Conservation (phyloP, 2,113 vertebrate species). For the Notothenia rossii region DNA sequence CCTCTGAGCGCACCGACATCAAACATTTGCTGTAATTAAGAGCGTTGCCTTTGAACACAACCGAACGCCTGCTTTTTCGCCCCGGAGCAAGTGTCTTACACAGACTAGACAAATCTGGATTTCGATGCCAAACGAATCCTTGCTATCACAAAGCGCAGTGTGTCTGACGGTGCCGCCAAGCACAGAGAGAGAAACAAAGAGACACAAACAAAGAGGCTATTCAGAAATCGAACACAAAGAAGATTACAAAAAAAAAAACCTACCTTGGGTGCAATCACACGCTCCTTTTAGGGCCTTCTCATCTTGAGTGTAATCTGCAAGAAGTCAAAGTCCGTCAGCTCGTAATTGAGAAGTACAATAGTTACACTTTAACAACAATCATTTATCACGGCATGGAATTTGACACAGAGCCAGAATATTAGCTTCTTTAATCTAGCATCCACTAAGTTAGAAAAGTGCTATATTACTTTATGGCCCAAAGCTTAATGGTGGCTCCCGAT, state of each 20-base stretch:
- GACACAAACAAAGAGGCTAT: slow-evolving; percentile 51
- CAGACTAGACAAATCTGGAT: slow-evolving; percentile 47
- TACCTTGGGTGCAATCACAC: slow-evolving; percentile 95
- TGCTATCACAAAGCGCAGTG: slow-evolving; percentile 57
- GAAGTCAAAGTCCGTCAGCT: slow-evolving; percentile 8
- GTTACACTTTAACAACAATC: not conserved
- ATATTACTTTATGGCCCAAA: slow-evolving; percentile 4
- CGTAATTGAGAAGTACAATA: too few species aligned
- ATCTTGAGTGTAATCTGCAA: slow-evolving; percentile 95
- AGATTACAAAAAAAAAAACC: slow-evolving; percentile 33
- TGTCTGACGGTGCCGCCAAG: slow-evolving; percentile 40
- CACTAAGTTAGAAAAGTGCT: not conserved
- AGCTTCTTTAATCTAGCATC: not conserved
- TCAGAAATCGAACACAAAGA: slow-evolving; percentile 34
- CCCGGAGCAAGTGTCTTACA: slow-evolving; percentile 39
- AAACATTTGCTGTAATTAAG: slow-evolving; percentile 58
- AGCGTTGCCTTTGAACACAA: slow-evolving; percentile 49
- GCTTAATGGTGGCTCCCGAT: too few species aligned
- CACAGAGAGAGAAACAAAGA: slow-evolving; percentile 14
- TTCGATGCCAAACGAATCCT: slow-evolving; percentile 53
- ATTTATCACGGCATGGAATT: not conserved
- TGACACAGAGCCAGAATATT: not conserved
- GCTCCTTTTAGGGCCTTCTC: slow-evolving; percentile 93
- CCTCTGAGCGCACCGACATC: slow-evolving; percentile 39
- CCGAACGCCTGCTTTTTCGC: slow-evolving; percentile 29